Percentiles rank a stretch among this genome's conserved stretches.
phyloP scores from a whole-genome alignment of 2,888 invertebrate genomes.

The Muschampia plurimacula region DNA sequence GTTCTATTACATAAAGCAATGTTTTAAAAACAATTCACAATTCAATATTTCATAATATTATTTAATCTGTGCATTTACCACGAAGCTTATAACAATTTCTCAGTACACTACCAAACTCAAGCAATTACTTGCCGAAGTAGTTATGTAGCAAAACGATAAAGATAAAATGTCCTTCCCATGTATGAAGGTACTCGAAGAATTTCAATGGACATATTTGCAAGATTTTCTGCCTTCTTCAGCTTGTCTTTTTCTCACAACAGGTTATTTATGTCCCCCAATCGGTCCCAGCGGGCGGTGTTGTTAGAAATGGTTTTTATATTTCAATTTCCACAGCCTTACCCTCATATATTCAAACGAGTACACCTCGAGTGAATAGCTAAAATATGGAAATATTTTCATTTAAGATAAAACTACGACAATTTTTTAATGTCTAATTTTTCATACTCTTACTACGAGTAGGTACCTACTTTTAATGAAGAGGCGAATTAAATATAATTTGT shows the following conservation, averaged over 20 bases:
- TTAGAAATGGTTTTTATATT: constrained; percentile 6
- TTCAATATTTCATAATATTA: no score
- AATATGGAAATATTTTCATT: background rate
- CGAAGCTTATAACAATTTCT: no score
- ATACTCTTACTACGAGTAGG: no score
- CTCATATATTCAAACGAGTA: background rate
- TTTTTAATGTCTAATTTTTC: background rate
- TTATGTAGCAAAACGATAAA: no score
- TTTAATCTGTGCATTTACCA: no score
- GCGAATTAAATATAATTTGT: no score
- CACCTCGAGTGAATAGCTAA: background rate
- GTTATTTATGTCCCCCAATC: background rate
- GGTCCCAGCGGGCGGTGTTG: background rate
- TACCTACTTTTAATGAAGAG: background rate
- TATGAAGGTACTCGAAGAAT: background rate
- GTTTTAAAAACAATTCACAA: no score
- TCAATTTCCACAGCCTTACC: background rate
- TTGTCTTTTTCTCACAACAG: background rate
- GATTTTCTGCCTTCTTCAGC: constrained; percentile 1
- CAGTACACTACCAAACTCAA: no score
- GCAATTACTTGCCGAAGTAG: no score
- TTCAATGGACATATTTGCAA: constrained; percentile 7
- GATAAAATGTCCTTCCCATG: background rate
- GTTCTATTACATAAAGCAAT: no score
- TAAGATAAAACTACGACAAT: background rate